Evolutionary conservation across 2,888 invertebrate species (phyloP), one percentile per base, ranked within the genome.

Genomic region (Prosopocoilus inquinatus): DNA sequence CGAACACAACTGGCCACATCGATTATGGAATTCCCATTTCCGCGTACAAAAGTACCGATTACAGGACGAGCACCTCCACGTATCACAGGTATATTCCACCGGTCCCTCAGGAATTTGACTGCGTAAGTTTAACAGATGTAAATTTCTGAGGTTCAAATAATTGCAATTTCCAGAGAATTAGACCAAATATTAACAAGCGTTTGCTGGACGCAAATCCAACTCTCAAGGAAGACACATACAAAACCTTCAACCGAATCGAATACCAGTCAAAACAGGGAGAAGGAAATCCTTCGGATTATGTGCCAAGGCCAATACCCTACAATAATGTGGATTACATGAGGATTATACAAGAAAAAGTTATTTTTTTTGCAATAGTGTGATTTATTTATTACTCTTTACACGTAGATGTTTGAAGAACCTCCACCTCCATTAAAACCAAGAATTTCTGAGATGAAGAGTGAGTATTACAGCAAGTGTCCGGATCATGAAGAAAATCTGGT

Each of bases 21-120:
- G 76, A 75, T 63, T 74, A 75, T 64, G 70, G 72, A 3, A 67
- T 67, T 54, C 75, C 75, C 3, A 59, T 75, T 5, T 56, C 71
- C 33, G 70, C 70, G 13, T 66, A 64, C 49, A 73, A 71, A 58
- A 66, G 68, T 43, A 67, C 71, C 8, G 75, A 76, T 66, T 75
- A 70, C 52, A 62, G 75, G 38, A 74, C 75, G 13, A 67, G 68
- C 9, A 71, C 70, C 15, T 61, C 66, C 13, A 65, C 59, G 16
- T 69, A 68, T 59, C 74, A 74, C 55, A 57, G 62, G 44, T 66
- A 64, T 55, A 68, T 70, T 34, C 72, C 74, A 12, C 63, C 65
- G 11, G 57, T 68, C 46, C 67, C 72, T 2, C 71, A 73, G 63
- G 67, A 74, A 58, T 75, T 70, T 56, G 73, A 75, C 55, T 45